Conservation (phyloP, 2,888 invertebrate species). For the Dasysyrphus albostriatus region DNA sequence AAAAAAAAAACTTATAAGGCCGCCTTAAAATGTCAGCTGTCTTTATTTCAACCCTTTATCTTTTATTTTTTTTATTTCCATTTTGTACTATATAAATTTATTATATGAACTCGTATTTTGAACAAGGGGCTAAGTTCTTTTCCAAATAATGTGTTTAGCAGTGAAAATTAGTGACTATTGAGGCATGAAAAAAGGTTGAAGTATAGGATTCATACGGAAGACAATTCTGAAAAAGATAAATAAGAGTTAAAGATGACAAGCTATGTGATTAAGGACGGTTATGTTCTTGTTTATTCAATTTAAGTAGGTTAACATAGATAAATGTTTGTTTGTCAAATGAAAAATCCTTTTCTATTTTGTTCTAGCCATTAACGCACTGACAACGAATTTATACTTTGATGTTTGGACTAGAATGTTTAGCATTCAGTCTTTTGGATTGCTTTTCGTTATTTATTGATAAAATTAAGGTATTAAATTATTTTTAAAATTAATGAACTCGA, state of each 20-base stretch:
- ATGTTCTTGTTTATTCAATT: slow-evolving; percentile 37
- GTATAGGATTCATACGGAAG: not conserved
- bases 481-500: too few species aligned
- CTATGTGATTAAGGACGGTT: slow-evolving; percentile 24
- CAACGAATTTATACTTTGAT: not conserved
- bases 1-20: not conserved
- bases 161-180: slow-evolving; percentile 37
- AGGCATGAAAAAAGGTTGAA: slow-evolving; percentile 28
- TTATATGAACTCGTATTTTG: not conserved
- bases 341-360: not conserved
- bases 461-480: too few species aligned
- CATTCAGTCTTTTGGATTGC: too few species aligned
- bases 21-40: slow-evolving; percentile 14
- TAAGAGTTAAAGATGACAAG: slow-evolving; percentile 22
- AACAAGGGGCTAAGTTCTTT: slow-evolving; percentile 4
- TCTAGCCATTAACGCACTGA: not conserved
- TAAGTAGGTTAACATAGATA: slow-evolving; percentile 19
- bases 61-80: not conserved
- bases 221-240: slow-evolving; percentile 11
- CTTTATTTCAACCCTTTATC: not conserved
- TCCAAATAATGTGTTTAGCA: slow-evolving; percentile 40
- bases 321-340: slow-evolving; percentile 6
- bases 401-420: too few species aligned
- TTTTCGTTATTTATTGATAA: too few species aligned
- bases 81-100: not conserved